Evolutionary conservation across 2,888 invertebrate species (phyloP), one percentile per base, ranked within the genome.

Genomic region (Eilema griseolum): DNA sequence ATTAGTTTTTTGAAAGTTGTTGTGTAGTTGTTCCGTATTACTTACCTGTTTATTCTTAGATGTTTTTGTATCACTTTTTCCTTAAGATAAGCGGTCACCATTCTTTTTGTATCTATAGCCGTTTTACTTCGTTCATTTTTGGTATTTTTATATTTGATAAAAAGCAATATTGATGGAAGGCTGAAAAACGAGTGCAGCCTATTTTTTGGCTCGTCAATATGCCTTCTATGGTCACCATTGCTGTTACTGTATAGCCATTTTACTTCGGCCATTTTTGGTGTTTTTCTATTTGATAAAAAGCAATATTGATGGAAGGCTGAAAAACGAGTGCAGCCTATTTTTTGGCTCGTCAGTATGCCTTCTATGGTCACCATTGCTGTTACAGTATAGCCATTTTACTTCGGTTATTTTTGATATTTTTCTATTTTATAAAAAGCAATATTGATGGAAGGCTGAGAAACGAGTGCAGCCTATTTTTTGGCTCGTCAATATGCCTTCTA

Each of bases 21-120:
- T 52, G 20, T n/a, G 52, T n/a, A 20, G 52, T 46, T 37, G 52
- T 52, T 52, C 52, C 20, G 52, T 52, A n/a, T 52, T 52, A 52
- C 52, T 52, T n/a, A 52, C n/a, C 20, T 52, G 52, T 52, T 10
- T 52, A 52, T 52, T n/a, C n/a, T 10, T n/a, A 52, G 52, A 52
- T n/a, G 52, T 52, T 52, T 52, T 52, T 52, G 46, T 52, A 52
- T n/a, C n/a, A 52, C n/a, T n/a, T 52, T 52, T 52, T n/a, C 52
- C 52, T 52, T 52, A 52, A 5, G 7, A 20, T 52, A 52, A 52
- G 52, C 52, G 52, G 52, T 52, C n/a, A 52, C 52, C n/a, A 20
- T 52, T 52, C 8, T 52, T 52, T 52, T 52, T 52, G 46, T 20
- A 46, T 16, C 10, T 28, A 12, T 12, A 52, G 10, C n/a, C 20